Percentiles rank a stretch among this genome's conserved stretches.
Evolutionary conservation across 2,888 invertebrate species (phyloP).

Genomic region (Cephus rjabovi): DNA sequence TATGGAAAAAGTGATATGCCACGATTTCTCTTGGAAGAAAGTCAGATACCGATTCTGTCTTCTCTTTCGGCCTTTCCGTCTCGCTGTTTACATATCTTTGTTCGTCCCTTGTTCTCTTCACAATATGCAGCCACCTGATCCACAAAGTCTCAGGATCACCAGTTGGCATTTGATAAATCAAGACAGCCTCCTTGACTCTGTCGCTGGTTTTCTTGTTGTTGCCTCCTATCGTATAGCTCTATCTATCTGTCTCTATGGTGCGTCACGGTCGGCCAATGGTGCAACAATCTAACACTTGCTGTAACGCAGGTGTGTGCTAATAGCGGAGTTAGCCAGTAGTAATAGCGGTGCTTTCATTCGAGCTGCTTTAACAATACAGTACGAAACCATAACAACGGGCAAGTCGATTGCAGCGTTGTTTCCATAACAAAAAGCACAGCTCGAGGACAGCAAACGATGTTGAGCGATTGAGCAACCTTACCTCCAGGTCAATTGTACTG

Average conservation of each 20-base stretch:
- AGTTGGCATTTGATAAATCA: not conserved
- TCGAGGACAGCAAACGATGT: not conserved
- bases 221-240: not conserved
- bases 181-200: not conserved
- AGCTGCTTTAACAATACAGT: not conserved
- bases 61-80: not conserved
- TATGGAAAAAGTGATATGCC: not conserved
- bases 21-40: not conserved
- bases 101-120: not conserved
- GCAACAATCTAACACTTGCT: not conserved
- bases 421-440: conserved; percentile 1
- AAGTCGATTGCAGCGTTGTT: not conserved
- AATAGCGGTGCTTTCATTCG: not conserved
- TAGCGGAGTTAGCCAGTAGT: not conserved
- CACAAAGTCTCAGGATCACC: not conserved
- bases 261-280: not conserved
- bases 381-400: not conserved
- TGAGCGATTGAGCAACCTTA: not conserved
- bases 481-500: not conserved
- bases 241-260: not conserved
- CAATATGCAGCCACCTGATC: not conserved
- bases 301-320: not conserved
- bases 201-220: not conserved
- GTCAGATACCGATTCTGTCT: not conserved
- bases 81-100: not conserved